Percentiles rank a stretch among this genome's conserved stretches.
These are phyloP conservation scores for Hofmannophila pseudospretella DNA, from an alignment of 2,888 invertebrate genomes.

Conservation along the genomic window DNA sequence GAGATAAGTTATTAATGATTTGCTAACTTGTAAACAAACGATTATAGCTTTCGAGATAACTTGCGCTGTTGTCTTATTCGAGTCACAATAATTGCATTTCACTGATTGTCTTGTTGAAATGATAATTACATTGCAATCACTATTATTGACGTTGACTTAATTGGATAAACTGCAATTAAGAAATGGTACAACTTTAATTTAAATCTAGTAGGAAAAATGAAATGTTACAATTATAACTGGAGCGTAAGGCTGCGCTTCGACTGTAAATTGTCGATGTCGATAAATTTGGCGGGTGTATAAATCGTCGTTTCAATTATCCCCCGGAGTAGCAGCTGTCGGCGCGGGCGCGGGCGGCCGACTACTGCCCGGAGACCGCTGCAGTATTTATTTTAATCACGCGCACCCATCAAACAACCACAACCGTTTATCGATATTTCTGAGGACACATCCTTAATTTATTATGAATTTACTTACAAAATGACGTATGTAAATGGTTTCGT, in stretches of 20 bases:
- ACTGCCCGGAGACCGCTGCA: slow-evolving; percentile 33
- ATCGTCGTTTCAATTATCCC: slow-evolving; percentile 74
- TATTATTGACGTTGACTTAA: slow-evolving; percentile 28
- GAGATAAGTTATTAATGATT: slow-evolving; percentile 14
- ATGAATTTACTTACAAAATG: slow-evolving; percentile 10
- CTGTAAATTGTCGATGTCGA: slow-evolving; percentile 66
- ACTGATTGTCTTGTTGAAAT: slow-evolving; percentile 31
- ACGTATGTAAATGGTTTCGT: too few relatives aligned
- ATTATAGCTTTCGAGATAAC: slow-evolving; percentile 16
- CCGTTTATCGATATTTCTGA: slow-evolving; percentile 52
- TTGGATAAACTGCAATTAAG: slow-evolving; percentile 22
- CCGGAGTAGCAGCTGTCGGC: slow-evolving; percentile 67
- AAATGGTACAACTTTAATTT: slow-evolving; percentile 24
- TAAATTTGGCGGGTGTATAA: slow-evolving; percentile 73
- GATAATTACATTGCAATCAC: slow-evolving; percentile 34
- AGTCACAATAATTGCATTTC: slow-evolving; percentile 33
- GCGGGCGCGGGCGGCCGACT: slow-evolving; percentile 31
- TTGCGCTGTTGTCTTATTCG: slow-evolving; percentile 21
- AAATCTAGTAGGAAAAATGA: slow-evolving; percentile 25
- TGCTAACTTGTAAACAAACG: slow-evolving; percentile 14
- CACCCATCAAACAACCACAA: slow-evolving; percentile 47
- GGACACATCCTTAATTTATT: slow-evolving; percentile 48
- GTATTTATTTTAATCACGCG: slow-evolving; percentile 72
- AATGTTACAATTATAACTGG: slow-evolving; percentile 34
- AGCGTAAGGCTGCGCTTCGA: slow-evolving; percentile 32